Evolutionary conservation across 2,113 vertebrate species (phyloP), one percentile per base, ranked within the genome.

Genomic region (Eubucco bourcierii): DNA sequence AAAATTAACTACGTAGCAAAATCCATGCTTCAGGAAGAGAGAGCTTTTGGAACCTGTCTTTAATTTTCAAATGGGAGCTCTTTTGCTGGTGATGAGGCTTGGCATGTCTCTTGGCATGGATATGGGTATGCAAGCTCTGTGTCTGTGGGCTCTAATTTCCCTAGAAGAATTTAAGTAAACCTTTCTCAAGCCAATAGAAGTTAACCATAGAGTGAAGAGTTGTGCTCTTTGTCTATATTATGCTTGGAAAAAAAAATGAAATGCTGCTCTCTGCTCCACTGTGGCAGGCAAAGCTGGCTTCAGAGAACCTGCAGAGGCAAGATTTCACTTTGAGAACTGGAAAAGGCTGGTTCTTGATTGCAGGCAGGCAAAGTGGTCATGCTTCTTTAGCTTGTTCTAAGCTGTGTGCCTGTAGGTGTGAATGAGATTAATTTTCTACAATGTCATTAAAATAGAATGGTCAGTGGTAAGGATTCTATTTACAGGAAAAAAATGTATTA

Each of bases 31-130:
- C 70, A 88, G 76, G 80, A 94, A 90, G 59, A 61, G 33, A 19
- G 46, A 86, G 70, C 56, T 84, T 96, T 93, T 93, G 92, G 80
- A 96, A 86, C 44, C 92, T 90, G 96, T 59, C 80, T 96, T 96
- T 94, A 95, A 95, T 96, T 96, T 96, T 90, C 83, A 87, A 88
- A 88, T 91, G 92, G 50, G 82, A 90, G 59, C 52, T 94, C 70
- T 94, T 59, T 74, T 55, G 59, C 91, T 94, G 89, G 76, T 58
- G 93, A 93, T 65, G 89, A 85, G 89, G 89, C 87, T 95, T 96
- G 94, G 95, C 91, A 78, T 89, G 92, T 88, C 75, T 93, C 87
- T 88, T 91, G 94, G 95, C 82, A 75, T 79, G 67, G 46, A 15
- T 47, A 58, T 41, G 90, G 82, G 20, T 80, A 78, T 50, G 76